Evolutionary conservation across 2,888 invertebrate species (phyloP), one percentile per base, ranked within the genome.

Genomic region (Microctonus aethiopoides): DNA sequence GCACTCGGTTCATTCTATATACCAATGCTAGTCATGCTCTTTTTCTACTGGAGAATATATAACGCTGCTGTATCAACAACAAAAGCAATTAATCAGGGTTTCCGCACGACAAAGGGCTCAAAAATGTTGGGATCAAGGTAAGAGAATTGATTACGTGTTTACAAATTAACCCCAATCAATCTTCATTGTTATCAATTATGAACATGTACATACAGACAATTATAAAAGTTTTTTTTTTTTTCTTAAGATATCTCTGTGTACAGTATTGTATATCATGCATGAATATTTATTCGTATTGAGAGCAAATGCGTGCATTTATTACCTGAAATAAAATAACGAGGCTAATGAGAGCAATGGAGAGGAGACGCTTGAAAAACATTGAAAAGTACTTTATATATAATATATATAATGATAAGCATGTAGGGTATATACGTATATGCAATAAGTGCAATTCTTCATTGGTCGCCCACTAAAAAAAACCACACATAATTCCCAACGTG

Each of bases 1-100:
- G 98, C 98, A 0, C 90, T 98, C 26, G 98, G 98, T n/a, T 97
- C 97, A 75, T 98, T 98, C 91, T 98, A 96, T 88, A 93, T 98
- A 81, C 98, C 98, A 51, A 97, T 97, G 96, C 92, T 97, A 80
- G 96, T 98, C 77, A 98, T 98, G 96, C 90, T 97, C 80, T 98
- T 97, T 90, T 98, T 98, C 90, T 98, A 98, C 87, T 97, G 97
- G 94, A 91, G 96, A 79, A 98, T 98, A 80, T 98, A 98, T 88
- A 91, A 94, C 77, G 97, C 98, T 4, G 99, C 98, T 32, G 94
- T 95, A 13, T 92, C 95, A 77, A 96, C 96, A 26, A 96, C 96
- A n/a, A 92, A 93, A 79, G 96, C 96, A 71, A 96, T 96, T 82
- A 96, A 96, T 88, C 95, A 95, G 85, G 95, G 95, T 74, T 95